Evolutionary conservation across 2,797 vertebrate species (phyloP), one percentile per base, ranked within the genome.

Genomic region (Chaetophractus vellerosus): DNA sequence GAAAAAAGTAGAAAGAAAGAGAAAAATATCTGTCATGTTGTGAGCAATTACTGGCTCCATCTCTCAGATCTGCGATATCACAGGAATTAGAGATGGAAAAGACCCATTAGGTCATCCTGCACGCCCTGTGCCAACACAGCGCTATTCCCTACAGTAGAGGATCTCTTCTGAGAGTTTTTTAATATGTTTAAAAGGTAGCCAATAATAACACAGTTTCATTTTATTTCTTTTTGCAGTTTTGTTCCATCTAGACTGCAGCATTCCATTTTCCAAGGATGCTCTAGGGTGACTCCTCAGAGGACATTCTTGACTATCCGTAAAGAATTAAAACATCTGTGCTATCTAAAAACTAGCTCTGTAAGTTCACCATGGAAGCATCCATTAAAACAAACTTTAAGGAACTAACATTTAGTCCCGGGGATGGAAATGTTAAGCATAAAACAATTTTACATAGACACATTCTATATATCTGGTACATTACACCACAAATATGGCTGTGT

Each of bases 181-280:
- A 95, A 19, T 96, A 88, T 96, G 88, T 96, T 98, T 94, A 41
- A 95, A 31, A 6, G 75, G 18, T 50, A 96, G 96, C 94, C 94
- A 97, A 94, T 92, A 64, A 97, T 94, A 97, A 94, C 82, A 95
- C 33, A 8, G 88, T 59, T 93, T 50, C 48, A 24, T 64, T 96
- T 74, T 98, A 87, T 98, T 98, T 98, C 97, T 98, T 98, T 98
- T 98, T 91, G 94, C 66, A 87, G 79, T 96, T 98, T 98, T 91
- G 48, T 97, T 96, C 96, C 78, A 88, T 97, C 72, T 88, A 94
- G 45, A 71, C 89, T 88, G n/a, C 14, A 96, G 88, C 95, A 98
- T 97, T 97, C 97, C 97, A 98, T 97, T 97, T 38, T 79, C 96
- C 98, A 98, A 97, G 96, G 96, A 97, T 97, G 96, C 96, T 98